Evolutionary conservation across 2,888 invertebrate genomes (phyloP), one percentile per base, ranked within the genome.

Genomic region (Brenthis ino): DNA sequence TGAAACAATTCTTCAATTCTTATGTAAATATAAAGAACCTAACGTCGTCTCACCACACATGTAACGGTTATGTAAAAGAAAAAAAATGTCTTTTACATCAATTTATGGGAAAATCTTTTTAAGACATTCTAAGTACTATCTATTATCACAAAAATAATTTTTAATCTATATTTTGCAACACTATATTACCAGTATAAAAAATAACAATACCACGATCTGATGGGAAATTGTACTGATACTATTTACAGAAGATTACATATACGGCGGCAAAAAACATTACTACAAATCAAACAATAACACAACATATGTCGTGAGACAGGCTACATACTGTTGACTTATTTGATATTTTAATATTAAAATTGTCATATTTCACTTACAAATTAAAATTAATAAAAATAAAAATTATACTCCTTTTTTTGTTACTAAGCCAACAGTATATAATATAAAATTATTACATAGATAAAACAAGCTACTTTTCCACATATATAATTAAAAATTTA

Each of bases 1-100:
- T 79, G 84, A 86, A 86, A 84, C 81, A 64, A 80, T 77, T 81
- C 50, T 83, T 78, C 83, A 20, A 20, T 20, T 84, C 83, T 83
- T 83, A 53, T 16, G 6, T 63, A 82, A 60, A 68, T 68, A 77
- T 71, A 68, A 77, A 85, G 81, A 82, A 82, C 86, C 89, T 90
- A 88, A 86, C 89, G 88, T 89, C 92, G 92, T 92, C 92, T 93
- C 93, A 92, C 93, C 91, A 92, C 93, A 92, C 92, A 92, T 92
- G 93, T 91, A 92, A 92, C 92, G 51, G 88, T 89, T 87, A 81
- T 82, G 65, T 72, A 72, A 76, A 73, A 76, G 72, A 77, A 78
- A 80, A 77, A 80, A 77, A 80, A 79, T 87, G 87, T 90, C 88
- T 89, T 90, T 88, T 83, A 83, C 81, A 85, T 77, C 79, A 78